Evolutionary conservation across 2,113 vertebrate species (phyloP).

Genomic region (Podiceps cristatus): DNA sequence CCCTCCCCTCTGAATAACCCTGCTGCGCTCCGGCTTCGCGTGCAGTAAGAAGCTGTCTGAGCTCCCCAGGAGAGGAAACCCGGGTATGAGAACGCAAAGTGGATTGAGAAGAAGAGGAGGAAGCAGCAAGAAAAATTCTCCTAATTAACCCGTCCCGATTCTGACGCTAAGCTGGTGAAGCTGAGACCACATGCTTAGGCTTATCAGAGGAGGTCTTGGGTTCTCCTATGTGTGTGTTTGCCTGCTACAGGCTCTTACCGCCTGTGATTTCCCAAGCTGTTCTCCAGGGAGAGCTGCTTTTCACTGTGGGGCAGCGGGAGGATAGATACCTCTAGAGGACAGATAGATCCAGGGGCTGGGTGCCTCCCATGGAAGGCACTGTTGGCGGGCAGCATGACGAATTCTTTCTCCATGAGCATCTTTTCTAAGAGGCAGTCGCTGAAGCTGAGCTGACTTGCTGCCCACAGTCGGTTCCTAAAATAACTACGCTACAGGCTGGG

Average conservation of each 20-base stretch:
- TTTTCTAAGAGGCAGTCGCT: neutral
- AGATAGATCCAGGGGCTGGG: neutral
- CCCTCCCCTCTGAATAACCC: neutral
- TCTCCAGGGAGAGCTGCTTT: neutral
- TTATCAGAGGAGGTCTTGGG: neutral
- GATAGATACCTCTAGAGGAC: too few species aligned
- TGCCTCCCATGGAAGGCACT: rapidly evolving
- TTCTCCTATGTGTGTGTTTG: neutral
- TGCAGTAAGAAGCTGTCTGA: neutral
- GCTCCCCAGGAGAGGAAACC: neutral
- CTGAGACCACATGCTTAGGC: rapidly evolving
- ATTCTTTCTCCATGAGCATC: neutral
- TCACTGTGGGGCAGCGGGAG: neutral
- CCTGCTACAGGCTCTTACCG: rapidly evolving
- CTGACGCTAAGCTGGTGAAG: neutral
- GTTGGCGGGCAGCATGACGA: neutral
- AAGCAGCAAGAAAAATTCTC: neutral
- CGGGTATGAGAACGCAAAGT: neutral
- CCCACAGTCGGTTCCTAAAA: neutral
- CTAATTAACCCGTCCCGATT: neutral
- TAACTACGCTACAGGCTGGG: neutral
- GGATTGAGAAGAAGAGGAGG: neutral
- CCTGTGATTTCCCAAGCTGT: neutral
- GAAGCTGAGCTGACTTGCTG: neutral
- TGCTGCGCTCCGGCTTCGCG: neutral